phyloP scores from a whole-genome alignment of 2,888 invertebrate species.

The Monopis laevigella region DNA sequence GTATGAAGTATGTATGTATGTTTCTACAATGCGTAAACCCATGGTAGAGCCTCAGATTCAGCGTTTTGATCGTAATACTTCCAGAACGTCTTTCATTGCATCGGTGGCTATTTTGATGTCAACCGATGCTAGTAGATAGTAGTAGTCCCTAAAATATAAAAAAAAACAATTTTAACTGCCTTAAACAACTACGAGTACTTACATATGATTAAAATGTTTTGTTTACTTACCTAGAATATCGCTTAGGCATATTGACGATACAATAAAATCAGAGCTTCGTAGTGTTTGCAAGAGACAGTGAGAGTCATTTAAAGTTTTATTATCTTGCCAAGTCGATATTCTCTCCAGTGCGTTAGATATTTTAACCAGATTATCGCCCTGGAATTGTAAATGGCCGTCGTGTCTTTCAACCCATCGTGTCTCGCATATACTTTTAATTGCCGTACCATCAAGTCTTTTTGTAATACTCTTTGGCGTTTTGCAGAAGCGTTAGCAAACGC shows the following conservation, averaged over 20 bases:
- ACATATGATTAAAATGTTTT: no score
- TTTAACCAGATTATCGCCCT: slow-evolving; percentile 18
- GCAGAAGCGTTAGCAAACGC: slow-evolving; percentile 18
- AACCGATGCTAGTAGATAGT: no score
- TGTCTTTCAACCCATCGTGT: slow-evolving; percentile 19
- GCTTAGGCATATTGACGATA: slow-evolving; percentile 17
- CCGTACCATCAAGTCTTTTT: slow-evolving; percentile 14
- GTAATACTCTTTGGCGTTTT: slow-evolving; percentile 16
- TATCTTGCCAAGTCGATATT: slow-evolving; percentile 18
- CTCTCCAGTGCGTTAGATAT: slow-evolving; percentile 18
- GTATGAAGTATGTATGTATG: no score
- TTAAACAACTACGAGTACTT: no score
- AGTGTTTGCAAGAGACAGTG: slow-evolving; percentile 18
- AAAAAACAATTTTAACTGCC: no score
- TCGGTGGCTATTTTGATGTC: no score
- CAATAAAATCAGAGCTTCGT: slow-evolving; percentile 18
- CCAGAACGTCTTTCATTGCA: no score
- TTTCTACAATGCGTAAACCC: no score
- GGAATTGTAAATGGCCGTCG: slow-evolving; percentile 18
- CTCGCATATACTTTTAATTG: slow-evolving; percentile 18
- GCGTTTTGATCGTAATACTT: no score
- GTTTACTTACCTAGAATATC: slow-evolving; percentile 19
- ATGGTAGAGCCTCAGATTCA: no score
- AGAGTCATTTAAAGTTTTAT: slow-evolving; percentile 17
- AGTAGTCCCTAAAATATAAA: no score